Base-by-base conservation (phyloP, 1,140 invertebrate species). In the Drosophila guanche region DNA sequence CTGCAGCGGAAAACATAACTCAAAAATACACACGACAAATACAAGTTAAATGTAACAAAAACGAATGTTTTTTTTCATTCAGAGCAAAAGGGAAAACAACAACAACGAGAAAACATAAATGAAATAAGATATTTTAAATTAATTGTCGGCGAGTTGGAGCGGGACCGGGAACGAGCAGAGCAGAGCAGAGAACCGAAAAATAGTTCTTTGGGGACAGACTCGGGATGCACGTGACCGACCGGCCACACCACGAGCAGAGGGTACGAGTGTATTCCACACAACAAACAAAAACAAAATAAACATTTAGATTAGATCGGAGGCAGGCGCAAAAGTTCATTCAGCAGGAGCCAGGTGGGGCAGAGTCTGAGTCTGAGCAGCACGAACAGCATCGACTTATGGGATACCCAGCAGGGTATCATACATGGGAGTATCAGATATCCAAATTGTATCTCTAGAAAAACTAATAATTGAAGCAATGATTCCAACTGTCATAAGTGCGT, bases 51-150 rank as follows among this genome's bases (percentile, higher is more conserved):
- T 57, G 76, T 25, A 81, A 59, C 76, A 62, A 47, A 70, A 76
- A 37, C 33, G 33, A 37, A 37, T 37, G 10, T 27, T 27, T 6
- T 27, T 27, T 1, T 27, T 5, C 5, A 5, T 27, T 5, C 33
- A 4, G 56, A 56, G 53, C 14, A 25, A 60, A 65, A 40, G 78
- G 62, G 53, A 68, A 45, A 60, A 54, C 46, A 73, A 65, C 20
- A 45, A 20, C 16, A 20, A 20, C 16, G 16, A 20, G 16, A 60
- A 62, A 60, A 83, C 60, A 85, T 62, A 80, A 86, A 85, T 76
- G 81, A 85, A 86, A 85, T 86, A 85, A 85, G 81, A 84, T 84
- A 84, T 84, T 84, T 84, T 86, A 76, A 84, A 84, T 84, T 84
- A 84, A 84, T 84, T 84, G 80, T 71, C 81, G 65, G 27, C 40